Evolutionary conservation across 2,113 vertebrate genomes (phyloP).

Genomic region (Protobothrops mucrosquamatus): DNA sequence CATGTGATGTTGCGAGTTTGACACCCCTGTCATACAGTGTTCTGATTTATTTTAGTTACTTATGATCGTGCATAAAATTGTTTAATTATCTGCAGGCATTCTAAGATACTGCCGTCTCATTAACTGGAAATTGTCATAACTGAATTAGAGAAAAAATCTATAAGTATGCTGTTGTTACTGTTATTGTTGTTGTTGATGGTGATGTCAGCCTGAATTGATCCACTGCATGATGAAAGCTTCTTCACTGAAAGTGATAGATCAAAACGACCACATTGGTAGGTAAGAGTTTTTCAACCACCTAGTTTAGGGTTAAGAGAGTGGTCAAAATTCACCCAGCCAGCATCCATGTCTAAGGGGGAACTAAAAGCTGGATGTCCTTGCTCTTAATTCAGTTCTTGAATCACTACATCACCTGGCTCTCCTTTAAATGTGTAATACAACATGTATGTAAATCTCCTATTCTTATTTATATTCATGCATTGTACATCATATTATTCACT

Average conservation of each 20-base stretch:
- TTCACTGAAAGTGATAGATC: background rate
- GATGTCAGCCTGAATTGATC: background rate
- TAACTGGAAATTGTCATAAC: background rate
- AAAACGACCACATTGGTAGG: background rate
- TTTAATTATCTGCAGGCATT: background rate
- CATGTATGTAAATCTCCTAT: conserved; percentile 22
- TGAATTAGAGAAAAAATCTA: background rate
- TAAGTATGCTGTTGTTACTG: background rate
- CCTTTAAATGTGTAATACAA: background rate
- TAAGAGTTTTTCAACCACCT: background rate
- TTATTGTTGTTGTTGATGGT: background rate
- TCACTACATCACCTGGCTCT: background rate
- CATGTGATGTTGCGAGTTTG: too few species aligned
- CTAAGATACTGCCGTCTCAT: background rate
- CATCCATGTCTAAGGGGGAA: background rate
- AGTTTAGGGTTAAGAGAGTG: background rate
- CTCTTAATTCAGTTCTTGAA: background rate
- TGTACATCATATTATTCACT: background rate
- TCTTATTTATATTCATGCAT: background rate
- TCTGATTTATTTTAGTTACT: background rate
- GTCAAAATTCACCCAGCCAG: background rate
- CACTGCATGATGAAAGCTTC: background rate
- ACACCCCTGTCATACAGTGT: background rate
- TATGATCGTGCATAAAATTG: background rate
- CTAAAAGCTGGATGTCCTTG: background rate